phyloP scores from a whole-genome alignment of 2,797 vertebrate species.

The Hippoglossus hippoglossus region DNA sequence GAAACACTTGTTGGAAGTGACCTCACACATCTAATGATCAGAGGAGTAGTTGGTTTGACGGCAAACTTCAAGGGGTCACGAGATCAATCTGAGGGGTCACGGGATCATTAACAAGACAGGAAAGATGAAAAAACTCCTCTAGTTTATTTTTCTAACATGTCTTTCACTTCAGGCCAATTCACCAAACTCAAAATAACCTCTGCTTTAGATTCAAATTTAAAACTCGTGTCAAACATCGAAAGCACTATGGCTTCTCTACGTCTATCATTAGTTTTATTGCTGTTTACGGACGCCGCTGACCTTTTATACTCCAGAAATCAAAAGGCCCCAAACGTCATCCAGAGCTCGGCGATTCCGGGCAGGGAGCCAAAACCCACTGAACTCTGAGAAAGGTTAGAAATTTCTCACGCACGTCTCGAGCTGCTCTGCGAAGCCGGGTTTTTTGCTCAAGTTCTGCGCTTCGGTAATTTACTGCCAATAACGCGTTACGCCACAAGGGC shows the following conservation, averaged over 20 bases:
- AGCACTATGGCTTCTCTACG: background rate
- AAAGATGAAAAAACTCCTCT: background rate
- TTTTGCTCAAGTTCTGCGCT: conserved; percentile 25
- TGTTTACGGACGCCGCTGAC: conserved; percentile 35
- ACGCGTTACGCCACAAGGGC: conserved; percentile 9
- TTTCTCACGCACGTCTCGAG: conserved; percentile 87
- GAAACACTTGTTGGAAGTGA: background rate
- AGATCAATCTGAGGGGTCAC: background rate
- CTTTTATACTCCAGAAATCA: conserved; percentile 37
- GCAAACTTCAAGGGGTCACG: background rate
- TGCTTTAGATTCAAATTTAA: background rate
- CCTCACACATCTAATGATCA: background rate
- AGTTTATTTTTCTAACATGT: background rate
- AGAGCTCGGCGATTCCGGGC: conserved; percentile 81
- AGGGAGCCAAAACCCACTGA: conserved; percentile 85
- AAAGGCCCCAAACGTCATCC: conserved; percentile 42
- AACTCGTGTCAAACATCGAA: background rate
- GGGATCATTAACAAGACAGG: background rate
- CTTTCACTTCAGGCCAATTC: background rate
- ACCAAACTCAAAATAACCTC: background rate
- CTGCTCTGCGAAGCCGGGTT: conserved; percentile 31
- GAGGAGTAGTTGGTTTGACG: background rate
- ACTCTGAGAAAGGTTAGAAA: conserved; percentile 86
- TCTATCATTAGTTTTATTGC: conserved; percentile 1
- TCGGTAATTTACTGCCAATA: conserved; percentile 28